phyloP scores from a whole-genome alignment of 2,888 invertebrate genomes.

The Cosmorhoe ocellata region DNA sequence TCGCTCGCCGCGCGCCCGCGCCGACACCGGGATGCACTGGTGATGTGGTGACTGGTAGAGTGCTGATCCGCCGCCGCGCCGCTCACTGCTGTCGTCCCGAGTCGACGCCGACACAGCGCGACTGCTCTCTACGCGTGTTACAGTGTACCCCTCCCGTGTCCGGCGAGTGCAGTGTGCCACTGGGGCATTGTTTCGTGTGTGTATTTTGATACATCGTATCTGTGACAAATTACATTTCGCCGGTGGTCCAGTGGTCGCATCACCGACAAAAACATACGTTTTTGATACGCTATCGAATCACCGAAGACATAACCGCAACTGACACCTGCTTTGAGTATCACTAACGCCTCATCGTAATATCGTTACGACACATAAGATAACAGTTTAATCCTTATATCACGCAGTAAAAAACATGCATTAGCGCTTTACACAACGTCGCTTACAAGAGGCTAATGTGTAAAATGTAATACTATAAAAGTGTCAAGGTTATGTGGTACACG shows the following conservation, averaged over 20 bases:
- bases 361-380: constrained; percentile 71
- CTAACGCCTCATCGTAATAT: constrained; percentile 59
- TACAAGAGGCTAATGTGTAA: constrained; percentile 47
- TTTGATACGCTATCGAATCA: constrained; percentile 65
- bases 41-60: constrained; percentile 39
- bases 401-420: constrained; percentile 73
- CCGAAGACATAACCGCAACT: constrained; percentile 41
- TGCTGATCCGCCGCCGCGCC: constrained; percentile 32
- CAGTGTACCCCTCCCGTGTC: constrained; percentile 33
- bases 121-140: constrained; percentile 28
- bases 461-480: constrained; percentile 48
- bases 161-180: constrained; percentile 61
- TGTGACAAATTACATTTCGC: constrained; percentile 42
- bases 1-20: constrained; percentile 67
- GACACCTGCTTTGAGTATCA: constrained; percentile 44
- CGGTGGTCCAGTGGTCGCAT: constrained; percentile 39
- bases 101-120: constrained; percentile 32
- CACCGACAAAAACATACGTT: constrained; percentile 35
- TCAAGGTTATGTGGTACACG: constrained; percentile 54
- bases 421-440: constrained; percentile 54
- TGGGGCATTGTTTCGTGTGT: constrained; percentile 63
- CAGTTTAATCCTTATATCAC: constrained; percentile 74
- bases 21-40: constrained; percentile 61
- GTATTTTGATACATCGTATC: constrained; percentile 43
- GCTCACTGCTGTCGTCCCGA: constrained; percentile 49